phyloP scores from a whole-genome alignment of 2,797 vertebrate species.

The Gila robusta region DNA sequence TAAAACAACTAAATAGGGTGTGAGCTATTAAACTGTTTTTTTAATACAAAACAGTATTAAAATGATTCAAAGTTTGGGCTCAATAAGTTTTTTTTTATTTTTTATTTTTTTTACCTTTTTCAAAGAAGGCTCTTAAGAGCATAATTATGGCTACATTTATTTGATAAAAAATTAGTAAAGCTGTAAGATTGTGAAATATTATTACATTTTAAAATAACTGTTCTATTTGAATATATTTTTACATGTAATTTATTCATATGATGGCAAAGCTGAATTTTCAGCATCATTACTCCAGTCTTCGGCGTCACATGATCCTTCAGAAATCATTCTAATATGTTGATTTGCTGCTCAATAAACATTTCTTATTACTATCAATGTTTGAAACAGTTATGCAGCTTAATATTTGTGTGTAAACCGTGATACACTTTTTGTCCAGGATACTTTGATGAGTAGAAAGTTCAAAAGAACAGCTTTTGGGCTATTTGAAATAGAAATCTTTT shows the following conservation, averaged over 20 bases:
- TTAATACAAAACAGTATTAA: slow-evolving; percentile 24
- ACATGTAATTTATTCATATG: background rate
- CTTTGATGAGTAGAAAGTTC: background rate
- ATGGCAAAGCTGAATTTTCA: background rate
- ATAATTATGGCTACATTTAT: background rate
- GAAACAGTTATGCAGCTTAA: background rate
- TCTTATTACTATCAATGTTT: background rate
- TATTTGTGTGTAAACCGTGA: background rate
- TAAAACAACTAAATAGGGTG: no score
- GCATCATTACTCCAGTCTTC: background rate
- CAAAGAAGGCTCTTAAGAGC: background rate
- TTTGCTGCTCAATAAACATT: background rate
- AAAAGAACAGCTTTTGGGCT: background rate
- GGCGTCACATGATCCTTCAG: background rate
- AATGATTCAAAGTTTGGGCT: no score
- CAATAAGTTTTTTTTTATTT: no score
- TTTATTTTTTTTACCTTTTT: no score
- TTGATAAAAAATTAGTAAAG: background rate
- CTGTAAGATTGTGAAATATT: background rate
- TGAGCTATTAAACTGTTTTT: no score
- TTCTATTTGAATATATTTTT: background rate
- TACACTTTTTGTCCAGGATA: background rate
- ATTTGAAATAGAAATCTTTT: background rate
- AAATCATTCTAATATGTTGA: background rate
- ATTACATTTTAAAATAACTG: background rate